Percentiles rank a stretch among this genome's conserved stretches.
Conservation (phyloP, 2,888 invertebrate genomes). For the Apodemia mormo region DNA sequence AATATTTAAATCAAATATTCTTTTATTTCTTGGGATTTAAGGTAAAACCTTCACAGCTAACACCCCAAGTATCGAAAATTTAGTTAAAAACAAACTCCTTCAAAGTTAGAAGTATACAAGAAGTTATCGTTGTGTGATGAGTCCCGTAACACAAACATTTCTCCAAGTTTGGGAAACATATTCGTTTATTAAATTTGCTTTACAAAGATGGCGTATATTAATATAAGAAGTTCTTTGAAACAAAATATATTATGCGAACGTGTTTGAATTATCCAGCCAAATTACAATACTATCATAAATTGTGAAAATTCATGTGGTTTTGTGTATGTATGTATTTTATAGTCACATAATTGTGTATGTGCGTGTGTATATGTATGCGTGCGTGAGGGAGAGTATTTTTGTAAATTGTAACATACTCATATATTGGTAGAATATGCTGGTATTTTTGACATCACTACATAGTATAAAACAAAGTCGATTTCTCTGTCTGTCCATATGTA, state of each 20-base stretch:
- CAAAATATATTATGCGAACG: not conserved
- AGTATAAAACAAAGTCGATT: no score
- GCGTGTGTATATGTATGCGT: no score
- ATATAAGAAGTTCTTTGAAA: constrained; percentile 5
- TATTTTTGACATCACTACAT: no score
- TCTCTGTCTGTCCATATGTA: no score
- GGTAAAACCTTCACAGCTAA: not conserved
- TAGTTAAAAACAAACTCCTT: not conserved
- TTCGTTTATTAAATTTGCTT: constrained; percentile 3
- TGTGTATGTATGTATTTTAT: no score
- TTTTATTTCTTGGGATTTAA: no score
- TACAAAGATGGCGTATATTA: not conserved
- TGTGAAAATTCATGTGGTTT: no score
- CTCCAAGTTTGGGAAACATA: not conserved
- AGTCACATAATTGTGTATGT: no score
- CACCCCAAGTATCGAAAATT: not conserved
- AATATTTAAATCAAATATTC: no score
- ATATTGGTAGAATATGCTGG: no score
- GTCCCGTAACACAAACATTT: not conserved
- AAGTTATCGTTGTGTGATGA: not conserved
- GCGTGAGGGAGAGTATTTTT: no score
- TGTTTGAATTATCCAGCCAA: not conserved
- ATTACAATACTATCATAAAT: not conserved
- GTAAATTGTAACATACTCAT: no score
- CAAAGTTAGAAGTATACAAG: not conserved